phyloP scores from a whole-genome alignment of 1,140 invertebrate genomes.

The Philotrypesis tridentata region DNA sequence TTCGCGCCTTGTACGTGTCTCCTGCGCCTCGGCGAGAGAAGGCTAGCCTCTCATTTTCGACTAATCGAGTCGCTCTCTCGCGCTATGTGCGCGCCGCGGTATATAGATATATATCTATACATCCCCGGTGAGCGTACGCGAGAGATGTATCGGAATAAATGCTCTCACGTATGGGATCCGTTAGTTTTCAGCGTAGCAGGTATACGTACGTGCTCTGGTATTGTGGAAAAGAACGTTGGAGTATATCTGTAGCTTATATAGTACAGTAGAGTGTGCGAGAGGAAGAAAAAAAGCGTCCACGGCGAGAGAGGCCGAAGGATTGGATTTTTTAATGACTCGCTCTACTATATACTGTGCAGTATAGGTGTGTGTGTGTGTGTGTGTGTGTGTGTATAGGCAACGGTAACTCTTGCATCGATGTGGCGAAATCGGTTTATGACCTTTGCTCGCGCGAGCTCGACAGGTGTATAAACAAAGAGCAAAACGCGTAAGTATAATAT shows the following conservation, averaged over 20 bases:
- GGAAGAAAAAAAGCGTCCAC: no score
- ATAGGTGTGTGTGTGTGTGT: no score
- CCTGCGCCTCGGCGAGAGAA: no score
- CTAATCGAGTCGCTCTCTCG: background rate
- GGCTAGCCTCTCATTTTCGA: slow-evolving; percentile 1
- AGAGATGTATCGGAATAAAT: no score
- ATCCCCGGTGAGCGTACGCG: no score
- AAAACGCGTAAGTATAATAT: background rate
- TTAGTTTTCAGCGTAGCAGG: no score
- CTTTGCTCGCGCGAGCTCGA: background rate
- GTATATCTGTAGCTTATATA: background rate
- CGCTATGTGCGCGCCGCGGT: background rate
- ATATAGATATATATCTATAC: no score
- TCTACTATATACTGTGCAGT: no score
- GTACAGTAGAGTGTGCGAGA: no score
- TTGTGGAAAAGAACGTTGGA: background rate
- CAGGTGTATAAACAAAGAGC: background rate
- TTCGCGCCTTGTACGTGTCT: slow-evolving; percentile 8
- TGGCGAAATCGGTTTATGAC: background rate
- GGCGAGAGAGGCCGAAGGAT: background rate
- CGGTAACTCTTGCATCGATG: no score
- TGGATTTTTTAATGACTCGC: background rate
- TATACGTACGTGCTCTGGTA: background rate
- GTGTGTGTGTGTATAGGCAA: no score
- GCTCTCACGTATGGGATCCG: background rate